Conservation (phyloP, 2,888 invertebrate species). For the Morpho helenor region DNA sequence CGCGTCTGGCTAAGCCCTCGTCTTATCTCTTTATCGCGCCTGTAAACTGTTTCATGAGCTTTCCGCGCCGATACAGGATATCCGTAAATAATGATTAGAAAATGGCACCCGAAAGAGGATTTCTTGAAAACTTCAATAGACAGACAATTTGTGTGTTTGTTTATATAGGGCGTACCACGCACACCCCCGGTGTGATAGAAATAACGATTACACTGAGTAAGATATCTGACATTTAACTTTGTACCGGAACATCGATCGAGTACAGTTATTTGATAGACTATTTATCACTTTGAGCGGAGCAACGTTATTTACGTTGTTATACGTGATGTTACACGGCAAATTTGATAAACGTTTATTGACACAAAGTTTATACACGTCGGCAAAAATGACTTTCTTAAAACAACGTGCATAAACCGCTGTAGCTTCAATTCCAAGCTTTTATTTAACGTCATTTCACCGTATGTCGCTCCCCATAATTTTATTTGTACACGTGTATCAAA, state of each 20-base stretch:
- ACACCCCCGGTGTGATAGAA: slow-evolving; percentile 41
- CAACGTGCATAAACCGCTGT: too few species aligned
- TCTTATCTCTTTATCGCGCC: slow-evolving; percentile 63
- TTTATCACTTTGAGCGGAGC: too few species aligned
- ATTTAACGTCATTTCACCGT: too few species aligned
- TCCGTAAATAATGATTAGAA: slow-evolving; percentile 60
- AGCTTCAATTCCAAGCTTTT: too few species aligned
- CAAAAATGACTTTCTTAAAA: too few species aligned
- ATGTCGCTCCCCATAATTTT: too few species aligned
- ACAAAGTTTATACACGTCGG: too few species aligned
- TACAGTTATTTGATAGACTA: too few species aligned
- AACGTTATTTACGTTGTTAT: too few species aligned
- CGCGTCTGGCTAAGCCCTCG: slow-evolving; percentile 66
- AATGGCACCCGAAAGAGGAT: slow-evolving; percentile 48
- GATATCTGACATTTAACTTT: slow-evolving; percentile 5
- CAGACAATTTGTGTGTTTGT: slow-evolving; percentile 52
- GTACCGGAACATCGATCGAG: neutral
- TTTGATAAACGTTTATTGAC: too few species aligned
- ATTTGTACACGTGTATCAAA: too few species aligned
- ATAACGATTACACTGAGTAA: slow-evolving; percentile 47
- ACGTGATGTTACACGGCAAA: too few species aligned
- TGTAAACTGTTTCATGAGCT: slow-evolving; percentile 50
- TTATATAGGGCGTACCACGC: slow-evolving; percentile 43
- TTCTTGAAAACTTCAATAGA: slow-evolving; percentile 50
- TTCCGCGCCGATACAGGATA: slow-evolving; percentile 49